Conservation (phyloP, 2,888 invertebrate species). For the Ophion ellenae region DNA sequence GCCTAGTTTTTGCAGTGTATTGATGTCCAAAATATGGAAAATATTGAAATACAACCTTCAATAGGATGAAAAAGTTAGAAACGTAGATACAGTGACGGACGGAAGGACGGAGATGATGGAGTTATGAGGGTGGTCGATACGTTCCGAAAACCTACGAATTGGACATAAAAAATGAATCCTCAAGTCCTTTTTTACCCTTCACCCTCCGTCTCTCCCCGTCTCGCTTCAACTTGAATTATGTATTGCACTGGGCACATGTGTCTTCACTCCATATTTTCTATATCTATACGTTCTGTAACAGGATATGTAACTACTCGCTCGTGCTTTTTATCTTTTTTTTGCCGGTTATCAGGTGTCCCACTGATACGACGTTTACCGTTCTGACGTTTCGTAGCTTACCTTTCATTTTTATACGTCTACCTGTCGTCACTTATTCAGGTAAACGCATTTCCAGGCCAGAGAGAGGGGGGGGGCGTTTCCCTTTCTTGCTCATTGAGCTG, state of each 20-base stretch:
- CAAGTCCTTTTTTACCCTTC: background rate
- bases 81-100: background rate
- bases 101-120: background rate
- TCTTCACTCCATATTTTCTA: conserved; percentile 12
- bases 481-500: conserved; percentile 17
- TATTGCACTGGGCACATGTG: conserved; percentile 40
- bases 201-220: background rate
- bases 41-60: background rate
- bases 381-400: conserved; percentile 28
- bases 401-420: conserved; percentile 46
- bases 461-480: background rate
- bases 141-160: no score
- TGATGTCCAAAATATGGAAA: background rate
- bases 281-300: conserved; percentile 1
- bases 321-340: conserved; percentile 35
- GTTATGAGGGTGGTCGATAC: background rate
- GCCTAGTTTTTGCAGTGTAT: no score
- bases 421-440: conserved; percentile 17
- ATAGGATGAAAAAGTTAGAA: background rate
- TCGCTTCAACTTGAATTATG: conserved; percentile 47
- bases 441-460: background rate
- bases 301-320: conserved; percentile 38
- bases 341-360: conserved; percentile 57
- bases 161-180: no score
- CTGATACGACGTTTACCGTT: conserved; percentile 59